Conservation (phyloP, 1,140 invertebrate species). For the Drosophila obscura region DNA sequence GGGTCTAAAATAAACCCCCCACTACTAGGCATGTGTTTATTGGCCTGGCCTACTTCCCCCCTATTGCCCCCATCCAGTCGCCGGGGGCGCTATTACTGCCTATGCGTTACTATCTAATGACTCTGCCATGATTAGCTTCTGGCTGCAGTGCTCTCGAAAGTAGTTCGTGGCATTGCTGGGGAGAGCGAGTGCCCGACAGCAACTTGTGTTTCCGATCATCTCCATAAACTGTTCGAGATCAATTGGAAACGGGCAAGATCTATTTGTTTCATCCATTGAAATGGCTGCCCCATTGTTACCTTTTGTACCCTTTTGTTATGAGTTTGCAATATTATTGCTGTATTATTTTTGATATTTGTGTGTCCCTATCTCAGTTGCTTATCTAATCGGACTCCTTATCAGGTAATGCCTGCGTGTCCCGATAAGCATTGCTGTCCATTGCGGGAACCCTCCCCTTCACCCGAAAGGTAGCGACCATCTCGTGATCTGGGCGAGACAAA, state of each 20-base stretch:
- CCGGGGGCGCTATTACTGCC: background rate
- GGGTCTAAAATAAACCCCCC: slow-evolving; percentile 46
- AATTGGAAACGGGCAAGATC: slow-evolving; percentile 23
- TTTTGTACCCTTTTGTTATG: slow-evolving; percentile 20
- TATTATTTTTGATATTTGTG: too few species aligned
- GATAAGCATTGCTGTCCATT: slow-evolving; percentile 34
- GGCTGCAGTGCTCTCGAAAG: background rate
- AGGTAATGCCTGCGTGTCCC: slow-evolving; percentile 41
- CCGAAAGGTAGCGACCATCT: slow-evolving; percentile 5
- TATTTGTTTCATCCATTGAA: too few species aligned
- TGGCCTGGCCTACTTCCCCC: background rate
- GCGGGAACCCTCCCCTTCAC: too few species aligned
- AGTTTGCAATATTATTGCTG: slow-evolving; percentile 11
- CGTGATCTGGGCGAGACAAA: slow-evolving; percentile 41
- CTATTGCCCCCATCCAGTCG: too few species aligned
- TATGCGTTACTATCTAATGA: background rate
- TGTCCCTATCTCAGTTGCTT: background rate
- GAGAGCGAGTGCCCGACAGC: background rate
- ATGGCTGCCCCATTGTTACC: slow-evolving; percentile 37
- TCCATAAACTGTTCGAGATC: slow-evolving; percentile 16
- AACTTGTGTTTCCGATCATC: slow-evolving; percentile 33
- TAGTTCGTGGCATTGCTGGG: too few species aligned
- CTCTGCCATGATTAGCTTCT: slow-evolving; percentile 5
- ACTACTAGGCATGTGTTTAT: slow-evolving; percentile 15
- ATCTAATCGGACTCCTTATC: slow-evolving; percentile 46